Evolutionary conservation across 1,140 invertebrate species (phyloP).

Genomic region (Ips nitidus): DNA sequence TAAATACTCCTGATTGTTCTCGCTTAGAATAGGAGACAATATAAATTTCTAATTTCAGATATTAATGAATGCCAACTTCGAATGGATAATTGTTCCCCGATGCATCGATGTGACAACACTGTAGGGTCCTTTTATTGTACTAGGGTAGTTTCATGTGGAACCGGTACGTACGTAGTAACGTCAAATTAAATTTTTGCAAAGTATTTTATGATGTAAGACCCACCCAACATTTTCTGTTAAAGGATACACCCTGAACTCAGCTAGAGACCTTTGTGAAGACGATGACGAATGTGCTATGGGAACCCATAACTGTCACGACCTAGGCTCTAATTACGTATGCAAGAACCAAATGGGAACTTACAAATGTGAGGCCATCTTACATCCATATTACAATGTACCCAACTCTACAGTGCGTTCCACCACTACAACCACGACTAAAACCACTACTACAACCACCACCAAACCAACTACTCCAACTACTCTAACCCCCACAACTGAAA

Average conservation of each 20-base stretch:
- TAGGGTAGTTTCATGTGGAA: conserved; percentile 85
- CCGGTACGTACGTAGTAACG: conserved; percentile 54
- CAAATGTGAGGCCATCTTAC: conserved; percentile 60
- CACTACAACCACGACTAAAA: conserved; percentile 17
- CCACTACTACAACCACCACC: conserved; percentile 26
- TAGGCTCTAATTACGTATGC: conserved; percentile 74
- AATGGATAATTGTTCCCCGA: conserved; percentile 60
- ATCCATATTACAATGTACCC: conserved; percentile 36
- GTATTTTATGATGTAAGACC: not conserved
- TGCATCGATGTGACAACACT: conserved; percentile 87
- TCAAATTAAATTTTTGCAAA: not conserved
- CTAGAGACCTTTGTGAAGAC: conserved; percentile 86
- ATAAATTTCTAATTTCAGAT: conserved; percentile 52
- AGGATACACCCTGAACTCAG: conserved; percentile 88
- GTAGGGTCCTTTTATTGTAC: conserved; percentile 85
- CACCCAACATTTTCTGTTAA: not conserved
- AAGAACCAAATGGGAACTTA: conserved; percentile 83
- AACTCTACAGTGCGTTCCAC: conserved; percentile 18
- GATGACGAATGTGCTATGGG: conserved; percentile 88
- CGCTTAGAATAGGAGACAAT: not conserved
- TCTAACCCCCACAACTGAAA: not conserved
- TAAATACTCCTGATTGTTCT: not conserved
- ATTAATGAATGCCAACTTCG: conserved; percentile 65
- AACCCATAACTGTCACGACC: conserved; percentile 73
- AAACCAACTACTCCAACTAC: not conserved